Conservation (phyloP, 2,888 invertebrate genomes). For the Lasius fuliginosus region DNA sequence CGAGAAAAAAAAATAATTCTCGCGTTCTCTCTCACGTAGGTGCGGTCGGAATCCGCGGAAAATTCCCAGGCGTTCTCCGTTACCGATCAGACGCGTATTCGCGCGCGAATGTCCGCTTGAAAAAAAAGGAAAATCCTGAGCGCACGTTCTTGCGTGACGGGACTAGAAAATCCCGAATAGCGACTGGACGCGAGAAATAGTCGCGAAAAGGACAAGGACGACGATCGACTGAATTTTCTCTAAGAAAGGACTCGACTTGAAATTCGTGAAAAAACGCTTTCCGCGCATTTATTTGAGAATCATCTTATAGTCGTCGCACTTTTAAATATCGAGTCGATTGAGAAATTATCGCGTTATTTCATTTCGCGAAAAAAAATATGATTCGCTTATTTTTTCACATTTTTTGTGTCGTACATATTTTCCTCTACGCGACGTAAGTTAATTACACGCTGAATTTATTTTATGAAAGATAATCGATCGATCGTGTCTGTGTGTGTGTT, state of each 20-base stretch:
- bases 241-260: background rate
- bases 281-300: background rate
- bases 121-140: conserved; percentile 71
- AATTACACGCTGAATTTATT: conserved; percentile 43
- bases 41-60: conserved; percentile 74
- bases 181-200: conserved; percentile 8
- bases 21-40: conserved; percentile 71
- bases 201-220: background rate
- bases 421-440: conserved; percentile 20
- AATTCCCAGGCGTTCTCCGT: conserved; percentile 78
- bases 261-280: background rate
- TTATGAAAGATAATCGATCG: conserved; percentile 42
- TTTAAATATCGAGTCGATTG: background rate
- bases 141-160: conserved; percentile 74
- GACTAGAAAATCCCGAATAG: conserved; percentile 67
- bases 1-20: conserved; percentile 64
- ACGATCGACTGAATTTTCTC: conserved; percentile 27
- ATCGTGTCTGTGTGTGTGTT: background rate
- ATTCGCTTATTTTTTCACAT: conserved; percentile 4
- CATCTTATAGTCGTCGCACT: no score
- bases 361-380: background rate
- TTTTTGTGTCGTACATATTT: conserved; percentile 14
- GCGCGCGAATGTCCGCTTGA: conserved; percentile 59
- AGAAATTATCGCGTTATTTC: background rate
- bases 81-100: conserved; percentile 57